A percentile compares a stretch with the other conserved stretches of the same genome.
These are phyloP conservation scores for Poecilobothrus nobilitatus DNA, from an alignment of 2,888 invertebrate genomes.

Conservation along the genomic window DNA sequence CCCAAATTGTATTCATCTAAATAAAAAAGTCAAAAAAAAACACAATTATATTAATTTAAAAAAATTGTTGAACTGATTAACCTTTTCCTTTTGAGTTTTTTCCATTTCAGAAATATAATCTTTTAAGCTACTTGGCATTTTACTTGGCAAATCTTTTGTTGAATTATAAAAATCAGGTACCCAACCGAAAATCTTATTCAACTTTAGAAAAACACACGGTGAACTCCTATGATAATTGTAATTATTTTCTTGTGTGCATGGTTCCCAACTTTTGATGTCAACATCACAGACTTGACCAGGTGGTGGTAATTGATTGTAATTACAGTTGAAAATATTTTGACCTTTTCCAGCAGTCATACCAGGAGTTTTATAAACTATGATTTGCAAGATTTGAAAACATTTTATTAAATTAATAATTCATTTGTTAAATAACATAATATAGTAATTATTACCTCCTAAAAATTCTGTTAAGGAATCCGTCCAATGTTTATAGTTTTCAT, in stretches of 20 bases:
- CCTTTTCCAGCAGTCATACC: slow-evolving; percentile 63
- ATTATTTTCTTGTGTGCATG: slow-evolving; percentile 72
- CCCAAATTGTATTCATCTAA: slow-evolving; percentile 76
- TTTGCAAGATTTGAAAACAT: slow-evolving; percentile 20
- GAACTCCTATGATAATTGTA: slow-evolving; percentile 87
- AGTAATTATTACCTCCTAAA: slow-evolving; percentile 56
- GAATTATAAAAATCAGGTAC: slow-evolving; percentile 72
- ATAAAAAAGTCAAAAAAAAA: slow-evolving; percentile 26
- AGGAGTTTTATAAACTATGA: slow-evolving; percentile 61
- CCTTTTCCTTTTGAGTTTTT: slow-evolving; percentile 44
- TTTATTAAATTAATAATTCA: not conserved
- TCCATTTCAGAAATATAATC: slow-evolving; percentile 52
- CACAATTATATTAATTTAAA: not conserved
- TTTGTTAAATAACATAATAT: too few species aligned
- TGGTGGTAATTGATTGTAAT: slow-evolving; percentile 61
- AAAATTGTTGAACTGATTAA: slow-evolving; percentile 16
- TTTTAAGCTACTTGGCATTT: slow-evolving; percentile 67
- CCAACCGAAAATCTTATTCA: slow-evolving; percentile 94
- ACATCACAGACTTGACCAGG: slow-evolving; percentile 79
- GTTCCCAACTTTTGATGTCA: slow-evolving; percentile 69
- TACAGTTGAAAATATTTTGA: slow-evolving; percentile 67
- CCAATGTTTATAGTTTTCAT: slow-evolving; percentile 70
- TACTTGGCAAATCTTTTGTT: slow-evolving; percentile 56
- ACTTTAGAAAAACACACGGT: slow-evolving; percentile 89
- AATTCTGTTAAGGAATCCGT: slow-evolving; percentile 64